phyloP scores from a whole-genome alignment of 2,113 vertebrate species.

The Fulica atra region DNA sequence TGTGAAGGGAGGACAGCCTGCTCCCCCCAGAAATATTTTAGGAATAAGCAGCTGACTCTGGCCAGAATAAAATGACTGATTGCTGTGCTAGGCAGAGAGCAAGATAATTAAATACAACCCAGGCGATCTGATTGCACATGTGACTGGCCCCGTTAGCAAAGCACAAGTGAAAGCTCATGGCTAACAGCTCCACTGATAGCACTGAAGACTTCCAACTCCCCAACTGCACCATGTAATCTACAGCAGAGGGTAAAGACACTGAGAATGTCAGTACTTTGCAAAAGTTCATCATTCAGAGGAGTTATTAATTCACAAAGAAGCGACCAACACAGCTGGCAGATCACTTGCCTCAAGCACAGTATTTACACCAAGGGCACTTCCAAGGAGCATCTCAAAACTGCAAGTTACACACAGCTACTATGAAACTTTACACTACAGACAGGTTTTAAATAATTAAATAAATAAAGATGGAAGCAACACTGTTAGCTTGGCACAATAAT shows the following conservation, averaged over 20 bases:
- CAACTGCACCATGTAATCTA: neutral
- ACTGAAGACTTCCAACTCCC: neutral
- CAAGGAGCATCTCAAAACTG: neutral
- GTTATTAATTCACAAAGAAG: neutral
- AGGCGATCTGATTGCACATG: neutral
- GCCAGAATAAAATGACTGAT: neutral
- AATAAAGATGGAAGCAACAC: neutral
- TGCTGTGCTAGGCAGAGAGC: neutral
- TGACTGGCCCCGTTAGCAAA: neutral
- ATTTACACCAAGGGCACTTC: neutral
- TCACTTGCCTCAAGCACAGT: fast-evolving
- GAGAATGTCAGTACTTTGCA: neutral
- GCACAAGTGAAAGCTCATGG: neutral
- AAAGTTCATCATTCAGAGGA: neutral
- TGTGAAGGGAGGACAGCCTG: neutral
- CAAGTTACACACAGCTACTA: neutral
- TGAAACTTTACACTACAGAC: neutral
- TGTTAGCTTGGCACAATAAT: neutral
- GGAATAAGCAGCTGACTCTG: neutral
- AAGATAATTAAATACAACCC: neutral
- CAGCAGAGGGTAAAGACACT: neutral
- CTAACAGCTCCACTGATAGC: fast-evolving
- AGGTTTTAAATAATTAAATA: neutral
- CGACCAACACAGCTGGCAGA: neutral
- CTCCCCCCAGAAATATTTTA: neutral